Evolutionary conservation across 1,140 invertebrate genomes (phyloP), one percentile per base, ranked within the genome.

Genomic region (Dendrolimus kikuchii): DNA sequence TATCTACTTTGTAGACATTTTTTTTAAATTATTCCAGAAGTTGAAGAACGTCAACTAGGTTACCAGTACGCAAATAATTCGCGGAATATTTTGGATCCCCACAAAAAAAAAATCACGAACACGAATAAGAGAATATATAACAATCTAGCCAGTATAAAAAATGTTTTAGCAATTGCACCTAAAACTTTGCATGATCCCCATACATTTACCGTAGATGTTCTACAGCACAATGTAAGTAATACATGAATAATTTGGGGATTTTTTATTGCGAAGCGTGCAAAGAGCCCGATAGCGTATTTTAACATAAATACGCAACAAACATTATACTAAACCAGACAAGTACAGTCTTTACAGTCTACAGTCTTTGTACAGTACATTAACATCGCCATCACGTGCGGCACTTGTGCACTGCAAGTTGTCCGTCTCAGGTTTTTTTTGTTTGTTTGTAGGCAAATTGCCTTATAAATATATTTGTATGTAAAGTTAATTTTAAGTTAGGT

Each of bases 181-280:
- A 42, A 53, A 5, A 60, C 70, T 6, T 23, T 57, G 2, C 80
- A 83, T 38, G 80, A 83, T 46, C 57, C 63, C 0, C 66, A 53
- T 5, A 71, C 70, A 5, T 83, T 83, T 36, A 69, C 53, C 47
- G 61, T 81, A 0, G 76, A 81, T 55, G 73, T 83, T 8, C 43
- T 74, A 6, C 42, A 47, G 40, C 65, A 79, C 53, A 57, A 67
- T 64, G 78, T 80, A 59, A 71, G 74, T 71, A n/a, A 50, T 39
- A 39, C 36, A 51, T 49, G 55, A 23, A 37, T 55, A 51, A 54
- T 9, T 50, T 46, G 36, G 41, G 6, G 37, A 41, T 4, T 36
- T 40, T 45, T 41, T 53, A 40, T 52, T 23, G 23, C 23, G 23
- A 23, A 23, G 23, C 3, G 3, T 23, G 23, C 23, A 23, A 23